phyloP scores from a whole-genome alignment of 2,113 vertebrate species.

The Chloroceryle aenea region DNA sequence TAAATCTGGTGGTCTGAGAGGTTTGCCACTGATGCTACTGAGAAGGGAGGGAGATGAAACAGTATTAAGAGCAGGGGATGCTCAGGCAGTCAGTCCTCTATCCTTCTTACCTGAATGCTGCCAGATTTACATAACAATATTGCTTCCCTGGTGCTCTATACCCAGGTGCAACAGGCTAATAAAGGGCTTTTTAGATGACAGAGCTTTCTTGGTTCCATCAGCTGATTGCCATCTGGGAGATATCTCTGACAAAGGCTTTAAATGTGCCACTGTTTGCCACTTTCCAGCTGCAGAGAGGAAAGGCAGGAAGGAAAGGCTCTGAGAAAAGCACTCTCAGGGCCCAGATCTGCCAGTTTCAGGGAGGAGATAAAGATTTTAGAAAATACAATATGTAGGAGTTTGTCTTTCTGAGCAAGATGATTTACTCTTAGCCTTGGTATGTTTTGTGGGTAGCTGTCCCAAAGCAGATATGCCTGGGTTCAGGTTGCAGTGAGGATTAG shows the following conservation, averaged over 20 bases:
- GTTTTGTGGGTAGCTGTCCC: not conserved
- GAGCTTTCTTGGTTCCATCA: conserved; percentile 15
- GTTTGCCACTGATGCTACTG: not conserved
- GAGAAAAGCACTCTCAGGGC: not conserved
- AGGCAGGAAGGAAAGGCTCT: conserved; percentile 10
- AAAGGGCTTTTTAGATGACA: not conserved
- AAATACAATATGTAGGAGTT: not conserved
- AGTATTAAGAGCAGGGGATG: not conserved
- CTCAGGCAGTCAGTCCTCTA: not conserved
- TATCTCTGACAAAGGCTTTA: conserved; percentile 60
- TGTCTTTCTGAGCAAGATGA: not conserved
- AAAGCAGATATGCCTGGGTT: not conserved
- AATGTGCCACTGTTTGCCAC: conserved; percentile 33
- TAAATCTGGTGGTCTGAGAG: not conserved
- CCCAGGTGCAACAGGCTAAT: conserved; percentile 24
- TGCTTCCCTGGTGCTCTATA: not conserved
- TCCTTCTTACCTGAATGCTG: not conserved
- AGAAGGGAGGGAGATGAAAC: not conserved
- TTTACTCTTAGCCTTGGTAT: not conserved
- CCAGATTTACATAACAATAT: not conserved
- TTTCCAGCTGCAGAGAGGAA: conserved; percentile 6
- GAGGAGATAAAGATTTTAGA: not conserved
- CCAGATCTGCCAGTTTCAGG: not conserved
- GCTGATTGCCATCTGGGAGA: conserved; percentile 61
- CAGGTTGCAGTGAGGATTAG: not conserved